Conservation (phyloP, 2,797 vertebrate genomes). For the Falco berigora region DNA sequence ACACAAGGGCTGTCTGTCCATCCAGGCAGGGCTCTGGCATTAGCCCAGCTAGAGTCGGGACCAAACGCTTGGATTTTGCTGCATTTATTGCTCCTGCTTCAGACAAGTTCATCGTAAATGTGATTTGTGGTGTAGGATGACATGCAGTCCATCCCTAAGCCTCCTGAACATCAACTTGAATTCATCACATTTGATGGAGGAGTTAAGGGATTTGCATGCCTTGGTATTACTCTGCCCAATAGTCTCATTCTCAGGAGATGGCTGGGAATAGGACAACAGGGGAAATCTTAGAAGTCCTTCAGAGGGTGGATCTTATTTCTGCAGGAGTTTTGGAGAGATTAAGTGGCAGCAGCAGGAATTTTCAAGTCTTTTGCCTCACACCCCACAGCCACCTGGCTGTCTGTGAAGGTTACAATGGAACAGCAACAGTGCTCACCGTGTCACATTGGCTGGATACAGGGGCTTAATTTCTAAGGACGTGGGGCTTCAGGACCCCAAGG, state of each 20-base stretch:
- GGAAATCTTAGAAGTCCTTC: background rate
- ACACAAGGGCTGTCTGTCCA: background rate
- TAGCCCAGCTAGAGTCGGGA: background rate
- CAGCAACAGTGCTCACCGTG: accelerated
- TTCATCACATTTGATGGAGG: constrained; percentile 41
- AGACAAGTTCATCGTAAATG: constrained; percentile 28
- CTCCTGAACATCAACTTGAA: constrained; percentile 49
- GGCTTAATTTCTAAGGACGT: background rate
- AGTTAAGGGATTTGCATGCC: constrained; percentile 43
- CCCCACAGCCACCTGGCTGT: background rate
- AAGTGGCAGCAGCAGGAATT: background rate
- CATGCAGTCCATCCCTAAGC: constrained; percentile 6
- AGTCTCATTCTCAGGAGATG: background rate
- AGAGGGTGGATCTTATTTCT: background rate
- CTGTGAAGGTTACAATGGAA: background rate
- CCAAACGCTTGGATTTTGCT: background rate
- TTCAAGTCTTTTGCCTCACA: background rate
- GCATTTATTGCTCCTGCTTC: constrained; percentile 16
- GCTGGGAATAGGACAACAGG: background rate
- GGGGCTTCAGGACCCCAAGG: background rate
- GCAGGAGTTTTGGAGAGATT: background rate
- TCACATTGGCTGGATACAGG: accelerated
- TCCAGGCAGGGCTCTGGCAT: background rate
- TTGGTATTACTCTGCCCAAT: background rate
- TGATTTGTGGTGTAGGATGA: constrained; percentile 43